Base-by-base conservation (phyloP, 2,888 invertebrate species). In the Ectemnius lituratus region DNA sequence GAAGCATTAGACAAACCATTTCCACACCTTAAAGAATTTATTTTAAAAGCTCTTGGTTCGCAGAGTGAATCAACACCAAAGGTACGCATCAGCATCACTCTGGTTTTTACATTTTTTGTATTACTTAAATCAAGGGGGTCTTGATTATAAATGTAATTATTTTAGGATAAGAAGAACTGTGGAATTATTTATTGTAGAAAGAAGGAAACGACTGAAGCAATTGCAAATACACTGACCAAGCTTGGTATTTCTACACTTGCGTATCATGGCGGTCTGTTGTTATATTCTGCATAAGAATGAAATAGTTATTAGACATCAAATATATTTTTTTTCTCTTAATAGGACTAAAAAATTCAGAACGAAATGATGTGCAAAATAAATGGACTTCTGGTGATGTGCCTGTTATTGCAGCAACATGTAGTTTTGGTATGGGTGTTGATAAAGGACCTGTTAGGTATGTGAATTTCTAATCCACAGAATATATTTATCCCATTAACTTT, bases 341-440 rank as follows among this genome's bases (percentile, higher is more conserved):
- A 94, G 94, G 96, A 16, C 91, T 97, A 69, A 96, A 95, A 86
- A 93, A 94, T 61, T 92, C 92, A 0, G 95, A 97, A 65, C 93
- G 98, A 67, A 93, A 94, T 65, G 92, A 94, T 62, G 95, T 96
- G 49, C 99, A 99, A 91, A 96, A 96, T 88, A 94, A 95, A 79
- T 99, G 99, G 99, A 97, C 97, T 92, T 92, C 92, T 47, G 99
- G 99, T 0, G 94, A 95, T 81, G 94, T 95, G 84, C 95, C 97
- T 2, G 96, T 99, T 37, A 98, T 99, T 81, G 96, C 96, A 79
- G 99, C 99, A 4, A 99, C 99, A 0, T 96, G 99, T 71, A 98
- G 98, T 87, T 99, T 99, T 92, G 99, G 99, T 52, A 99, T 99
- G 99, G 99, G 99, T 61, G 98, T 99, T 2, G 99, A 99, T 91